Evolutionary conservation across 2,797 vertebrate species (phyloP), one percentile per base, ranked within the genome.

Genomic region (Kryptopterus vitreolus): DNA sequence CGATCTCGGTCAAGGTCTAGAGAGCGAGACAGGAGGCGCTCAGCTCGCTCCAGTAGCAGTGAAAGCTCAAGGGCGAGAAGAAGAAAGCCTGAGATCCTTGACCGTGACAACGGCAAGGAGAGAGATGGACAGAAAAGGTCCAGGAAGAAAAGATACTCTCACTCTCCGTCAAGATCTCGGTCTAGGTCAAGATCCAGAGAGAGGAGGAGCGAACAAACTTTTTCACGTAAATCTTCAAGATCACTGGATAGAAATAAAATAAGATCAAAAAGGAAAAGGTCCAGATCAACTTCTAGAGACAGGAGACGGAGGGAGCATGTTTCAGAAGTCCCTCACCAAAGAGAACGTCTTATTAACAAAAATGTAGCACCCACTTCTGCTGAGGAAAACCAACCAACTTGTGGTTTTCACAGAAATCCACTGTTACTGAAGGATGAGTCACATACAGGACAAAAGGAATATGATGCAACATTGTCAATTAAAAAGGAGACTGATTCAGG

Each of bases 161-260:
- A 85, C 72, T 91, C 88, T 31, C 90, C 79, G 35, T 91, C 91
- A 55, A 72, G 29, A 16, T 72, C 71, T 29, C 50, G 71, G 26
- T 74, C 70, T 0, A 22, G 89, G 74, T 95, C 94, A 4, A 90
- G 88, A 75, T 96, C 96, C 38, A 90, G 87, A 10, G 97, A 98
- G 77, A 92, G 91, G 70, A 94, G 89, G 79, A 92, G 90, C 89
- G 88, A 92, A 79, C 87, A 85, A n/a, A 88, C 88, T 1, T 83
- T 81, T 2, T 89, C 85, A 1, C 88, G 76, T 48, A 84, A 80
- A 10, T 62, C 81, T 55, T 69, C 85, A 12, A 61, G 83, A 35
- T 83, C 87, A 38, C 90, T 82, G 84, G 85, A 89, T 78, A 84
- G 83, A 38, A 82, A 55, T 31, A 87, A 89, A 31, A 83, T 84